Evolutionary conservation across 2,888 invertebrate species (phyloP), one percentile per base, ranked within the genome.

Genomic region (Orthosia gracilis): DNA sequence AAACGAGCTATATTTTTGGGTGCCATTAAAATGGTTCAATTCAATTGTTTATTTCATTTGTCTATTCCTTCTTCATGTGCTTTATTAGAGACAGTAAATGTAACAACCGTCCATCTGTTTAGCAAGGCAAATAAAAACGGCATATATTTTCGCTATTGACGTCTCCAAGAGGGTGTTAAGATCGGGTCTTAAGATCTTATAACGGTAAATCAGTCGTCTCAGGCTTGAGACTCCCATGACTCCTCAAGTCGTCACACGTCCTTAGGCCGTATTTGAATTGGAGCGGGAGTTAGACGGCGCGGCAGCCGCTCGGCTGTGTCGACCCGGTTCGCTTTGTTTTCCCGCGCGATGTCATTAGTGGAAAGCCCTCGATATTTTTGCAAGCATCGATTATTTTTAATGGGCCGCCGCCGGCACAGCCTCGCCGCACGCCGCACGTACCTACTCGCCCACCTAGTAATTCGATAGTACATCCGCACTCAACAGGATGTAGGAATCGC

Each of bases 341-440:
- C 93, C 91, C 90, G 91, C 87, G 93, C 94, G 91, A 95, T 95
- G 92, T 96, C 96, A 96, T 96, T 96, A 96, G 96, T 95, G 96
- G 91, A 94, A 94, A 94, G 90, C 93, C 89, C 95, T 95, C 95
- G 94, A 96, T 96, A 96, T 95, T 96, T 94, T 95, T 89, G 91
- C 94, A 89, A 91, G 94, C 94, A 94, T 95, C 94, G 95, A 95
- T 96, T 96, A 96, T 95, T 96, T 95, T 96, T 96, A 96, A 96
- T 96, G 95, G 95, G 90, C 90, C 90, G 93, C 92, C 93, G 90
- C 88, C 91, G 92, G 90, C 91, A 89, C 89, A 89, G 88, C 89
- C 90, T 87, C 84, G 90, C 92, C 91, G 90, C 92, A 88, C 85
- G 90, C 92, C 91, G 90, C 92, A 89, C 88, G 88, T 88, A 87